A percentile compares a stretch with the other conserved stretches of the same genome.
phyloP scores from a whole-genome alignment of 1,140 invertebrate species.

The Lysiphlebus fabarum region DNA sequence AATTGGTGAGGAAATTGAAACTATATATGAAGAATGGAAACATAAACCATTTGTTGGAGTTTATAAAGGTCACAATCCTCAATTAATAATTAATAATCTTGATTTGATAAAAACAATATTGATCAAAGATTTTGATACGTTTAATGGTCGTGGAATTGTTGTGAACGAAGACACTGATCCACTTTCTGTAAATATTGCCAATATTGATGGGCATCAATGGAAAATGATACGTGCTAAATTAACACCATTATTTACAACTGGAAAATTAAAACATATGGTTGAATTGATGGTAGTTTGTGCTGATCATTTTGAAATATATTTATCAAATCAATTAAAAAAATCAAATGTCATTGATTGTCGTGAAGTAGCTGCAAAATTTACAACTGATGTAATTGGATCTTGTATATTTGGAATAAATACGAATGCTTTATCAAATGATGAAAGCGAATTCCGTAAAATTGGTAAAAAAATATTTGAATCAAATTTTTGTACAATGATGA shows the following conservation, averaged over 20 bases:
- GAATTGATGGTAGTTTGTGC: conserved; percentile 37
- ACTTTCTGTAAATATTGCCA: conserved; percentile 30
- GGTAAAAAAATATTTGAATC: conserved; percentile 34
- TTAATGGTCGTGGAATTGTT: conserved; percentile 51
- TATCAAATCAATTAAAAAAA: conserved; percentile 14
- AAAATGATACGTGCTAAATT: background rate
- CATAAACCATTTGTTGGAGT: conserved; percentile 34
- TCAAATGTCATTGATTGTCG: conserved; percentile 49
- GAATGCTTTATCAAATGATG: conserved; percentile 50
- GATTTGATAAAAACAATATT: conserved; percentile 62
- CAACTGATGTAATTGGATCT: conserved; percentile 56
- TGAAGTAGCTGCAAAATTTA: conserved; percentile 49
- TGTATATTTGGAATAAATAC: conserved; percentile 58
- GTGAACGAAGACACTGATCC: conserved; percentile 53
- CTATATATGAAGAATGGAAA: conserved; percentile 28
- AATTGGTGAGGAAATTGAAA: conserved; percentile 23
- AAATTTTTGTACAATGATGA: background rate
- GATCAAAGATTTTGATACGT: conserved; percentile 59
- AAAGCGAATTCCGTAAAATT: conserved; percentile 49
- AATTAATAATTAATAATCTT: conserved; percentile 56
- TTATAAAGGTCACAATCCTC: conserved; percentile 46
- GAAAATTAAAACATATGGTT: conserved; percentile 19
- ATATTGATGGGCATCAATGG: conserved; percentile 32
- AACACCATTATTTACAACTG: conserved; percentile 7
- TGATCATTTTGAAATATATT: conserved; percentile 39